phyloP scores from a whole-genome alignment of 2,797 vertebrate species.

The Leptodactylus fallax region DNA sequence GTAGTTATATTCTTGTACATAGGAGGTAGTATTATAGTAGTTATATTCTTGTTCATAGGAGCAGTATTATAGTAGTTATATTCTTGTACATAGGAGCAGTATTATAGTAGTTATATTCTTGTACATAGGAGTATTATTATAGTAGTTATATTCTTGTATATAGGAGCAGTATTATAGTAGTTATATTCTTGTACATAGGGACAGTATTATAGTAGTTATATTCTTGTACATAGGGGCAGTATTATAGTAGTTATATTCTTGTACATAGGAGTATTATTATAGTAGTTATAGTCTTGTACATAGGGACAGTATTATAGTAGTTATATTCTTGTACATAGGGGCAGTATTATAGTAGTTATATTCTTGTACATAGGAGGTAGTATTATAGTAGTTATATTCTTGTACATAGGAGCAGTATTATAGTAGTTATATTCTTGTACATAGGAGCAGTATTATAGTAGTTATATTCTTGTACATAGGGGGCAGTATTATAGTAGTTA shows the following conservation, averaged over 20 bases:
- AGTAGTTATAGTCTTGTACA: background rate
- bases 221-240: too few species aligned
- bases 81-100: background rate
- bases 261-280: background rate
- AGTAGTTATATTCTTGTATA: conserved; percentile 3
- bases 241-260: too few species aligned
- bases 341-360: conserved; percentile 6
- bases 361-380: background rate
- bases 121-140: background rate
- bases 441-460: too few species aligned
- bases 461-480: too few species aligned
- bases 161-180: background rate
- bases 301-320: background rate
- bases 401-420: background rate
- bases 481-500: too few species aligned
- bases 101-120: conserved; percentile 4
- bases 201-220: background rate
- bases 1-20: background rate
- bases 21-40: background rate
- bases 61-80: conserved; percentile 1
- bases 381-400: conserved; percentile 3
- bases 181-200: conserved; percentile 8
- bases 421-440: too few species aligned
- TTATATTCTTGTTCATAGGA: background rate
- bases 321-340: background rate